A percentile compares a stretch with the other conserved stretches of the same genome.
Evolutionary conservation across 2,113 vertebrate species (phyloP).

Genomic region (Heterochromis multidens): DNA sequence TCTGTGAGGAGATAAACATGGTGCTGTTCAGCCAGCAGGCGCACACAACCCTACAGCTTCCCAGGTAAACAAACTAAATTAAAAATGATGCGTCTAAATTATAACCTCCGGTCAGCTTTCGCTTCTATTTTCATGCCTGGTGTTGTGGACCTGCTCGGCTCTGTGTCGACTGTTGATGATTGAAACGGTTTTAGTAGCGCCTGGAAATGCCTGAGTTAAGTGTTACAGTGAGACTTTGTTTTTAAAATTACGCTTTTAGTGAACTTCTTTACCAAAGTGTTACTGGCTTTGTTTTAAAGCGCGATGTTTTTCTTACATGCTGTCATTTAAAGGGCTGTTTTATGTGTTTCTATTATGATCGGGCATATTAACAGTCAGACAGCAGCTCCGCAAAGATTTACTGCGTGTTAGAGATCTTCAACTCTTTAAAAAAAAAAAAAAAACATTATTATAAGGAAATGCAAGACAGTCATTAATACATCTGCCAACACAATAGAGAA

Average conservation of each 20-base stretch:
- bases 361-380: neutral
- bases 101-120: neutral
- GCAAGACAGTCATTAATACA: neutral
- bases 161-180: conserved; percentile 31
- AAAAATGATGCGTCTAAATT: neutral
- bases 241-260: neutral
- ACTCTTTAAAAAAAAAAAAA: too few relatives aligned
- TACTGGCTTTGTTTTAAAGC: neutral
- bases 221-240: neutral
- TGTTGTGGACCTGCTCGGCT: neutral
- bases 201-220: conserved; percentile 32
- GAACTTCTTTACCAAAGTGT: neutral
- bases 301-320: neutral
- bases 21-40: neutral
- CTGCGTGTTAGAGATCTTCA: neutral
- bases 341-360: neutral
- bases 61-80: neutral
- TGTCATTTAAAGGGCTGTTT: neutral
- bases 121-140: conserved; percentile 12
- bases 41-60: neutral
- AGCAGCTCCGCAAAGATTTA: neutral
- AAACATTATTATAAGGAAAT: too few relatives aligned
- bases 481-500: neutral
- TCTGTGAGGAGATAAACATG: conserved; percentile 83
- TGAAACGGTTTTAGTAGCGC: neutral